A percentile compares a stretch with the other conserved stretches of the same genome.
Conservation (phyloP, 2,113 vertebrate genomes). For the Nasalis larvatus region DNA sequence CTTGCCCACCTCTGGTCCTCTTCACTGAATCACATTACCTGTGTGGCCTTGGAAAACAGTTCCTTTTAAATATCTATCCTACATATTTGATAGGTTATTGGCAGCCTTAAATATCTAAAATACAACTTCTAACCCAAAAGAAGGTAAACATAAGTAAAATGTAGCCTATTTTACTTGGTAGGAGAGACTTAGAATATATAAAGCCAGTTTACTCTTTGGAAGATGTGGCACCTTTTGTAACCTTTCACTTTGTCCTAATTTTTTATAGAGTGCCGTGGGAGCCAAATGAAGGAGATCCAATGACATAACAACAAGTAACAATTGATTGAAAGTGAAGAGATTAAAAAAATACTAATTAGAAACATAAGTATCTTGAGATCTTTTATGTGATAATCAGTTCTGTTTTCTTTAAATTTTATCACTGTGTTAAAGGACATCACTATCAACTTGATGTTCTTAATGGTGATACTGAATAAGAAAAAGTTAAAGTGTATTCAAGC, state of each 20-base stretch:
- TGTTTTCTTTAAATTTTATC: neutral
- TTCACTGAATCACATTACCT: neutral
- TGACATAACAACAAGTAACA: neutral
- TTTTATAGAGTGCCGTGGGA: neutral
- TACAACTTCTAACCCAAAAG: slow-evolving; percentile 8
- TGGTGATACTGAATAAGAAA: neutral
- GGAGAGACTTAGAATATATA: neutral
- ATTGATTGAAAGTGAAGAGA: neutral
- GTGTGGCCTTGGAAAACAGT: neutral
- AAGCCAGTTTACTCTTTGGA: neutral
- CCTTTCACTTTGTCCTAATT: neutral
- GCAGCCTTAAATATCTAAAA: neutral
- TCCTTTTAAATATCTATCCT: neutral
- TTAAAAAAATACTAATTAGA: slow-evolving; percentile 11
- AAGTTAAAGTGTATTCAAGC: neutral
- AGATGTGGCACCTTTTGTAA: neutral
- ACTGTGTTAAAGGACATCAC: slow-evolving; percentile 1
- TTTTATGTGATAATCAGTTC: slow-evolving; percentile 27
- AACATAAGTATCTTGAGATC: neutral
- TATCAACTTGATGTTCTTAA: neutral
- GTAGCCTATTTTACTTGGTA: neutral
- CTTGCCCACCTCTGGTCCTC: neutral
- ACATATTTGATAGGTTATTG: slow-evolving; percentile 18
- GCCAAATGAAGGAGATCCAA: neutral
- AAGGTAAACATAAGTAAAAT: slow-evolving; percentile 43